Evolutionary conservation across 2,797 vertebrate species (phyloP).

Genomic region (Eulemur mongoz): DNA sequence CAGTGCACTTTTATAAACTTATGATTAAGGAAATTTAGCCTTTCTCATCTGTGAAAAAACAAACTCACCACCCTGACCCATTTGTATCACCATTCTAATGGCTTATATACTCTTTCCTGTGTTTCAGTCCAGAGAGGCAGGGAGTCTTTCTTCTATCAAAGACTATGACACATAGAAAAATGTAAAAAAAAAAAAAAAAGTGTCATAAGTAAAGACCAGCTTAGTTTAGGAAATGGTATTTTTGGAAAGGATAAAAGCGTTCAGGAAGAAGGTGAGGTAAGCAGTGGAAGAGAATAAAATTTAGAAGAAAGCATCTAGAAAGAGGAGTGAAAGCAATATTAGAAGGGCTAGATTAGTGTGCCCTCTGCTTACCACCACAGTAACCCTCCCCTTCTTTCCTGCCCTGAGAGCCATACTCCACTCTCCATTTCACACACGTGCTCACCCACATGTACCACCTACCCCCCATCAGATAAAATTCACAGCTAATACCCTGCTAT

Average conservation of each 20-base stretch:
- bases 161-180: neutral
- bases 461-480: neutral
- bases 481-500: neutral
- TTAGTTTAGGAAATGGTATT: neutral
- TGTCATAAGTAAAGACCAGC: neutral
- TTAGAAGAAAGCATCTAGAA: neutral
- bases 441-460: no score
- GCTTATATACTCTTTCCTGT: neutral
- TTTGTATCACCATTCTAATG: conserved; percentile 29
- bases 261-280: neutral
- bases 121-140: neutral
- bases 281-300: neutral
- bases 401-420: neutral
- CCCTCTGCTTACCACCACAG: neutral
- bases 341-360: neutral
- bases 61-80: neutral
- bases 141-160: neutral
- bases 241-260: conserved; percentile 6
- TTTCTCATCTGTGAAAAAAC: conserved; percentile 13
- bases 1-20: neutral
- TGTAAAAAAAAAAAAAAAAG: neutral
- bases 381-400: neutral
- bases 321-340: neutral
- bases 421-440: neutral
- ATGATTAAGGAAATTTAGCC: conserved; percentile 3